These are phyloP conservation scores for Diabrotica balteata DNA, from an alignment of 2,888 invertebrate genomes.

Conservation along the genomic window DNA sequence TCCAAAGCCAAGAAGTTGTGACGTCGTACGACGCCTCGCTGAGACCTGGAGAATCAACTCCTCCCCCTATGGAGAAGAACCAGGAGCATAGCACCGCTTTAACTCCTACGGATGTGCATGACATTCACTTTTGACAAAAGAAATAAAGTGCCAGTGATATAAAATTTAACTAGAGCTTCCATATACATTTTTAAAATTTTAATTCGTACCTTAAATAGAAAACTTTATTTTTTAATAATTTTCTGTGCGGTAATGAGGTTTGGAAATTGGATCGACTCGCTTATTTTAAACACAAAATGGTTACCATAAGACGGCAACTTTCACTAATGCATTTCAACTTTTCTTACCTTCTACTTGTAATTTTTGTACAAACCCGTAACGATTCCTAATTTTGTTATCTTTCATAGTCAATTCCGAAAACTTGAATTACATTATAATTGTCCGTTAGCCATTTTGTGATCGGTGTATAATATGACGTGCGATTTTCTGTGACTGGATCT, in stretches of 20 bases:
- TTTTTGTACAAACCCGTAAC: too few species aligned
- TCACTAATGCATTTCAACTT: too few species aligned
- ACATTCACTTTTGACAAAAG: conserved; percentile 74
- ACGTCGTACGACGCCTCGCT: conserved; percentile 41
- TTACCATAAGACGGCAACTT: too few species aligned
- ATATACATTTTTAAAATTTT: conserved; percentile 35
- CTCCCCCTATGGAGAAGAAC: conserved; percentile 60
- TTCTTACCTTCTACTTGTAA: too few species aligned
- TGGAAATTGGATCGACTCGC: neutral
- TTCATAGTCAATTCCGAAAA: too few species aligned
- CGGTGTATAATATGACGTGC: too few species aligned
- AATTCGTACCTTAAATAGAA: conserved; percentile 40
- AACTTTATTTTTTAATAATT: conserved; percentile 32
- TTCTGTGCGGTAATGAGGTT: conserved; percentile 28
- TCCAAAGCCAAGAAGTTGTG: conserved; percentile 36
- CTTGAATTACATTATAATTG: too few species aligned
- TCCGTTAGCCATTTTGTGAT: too few species aligned
- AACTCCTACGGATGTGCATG: conserved; percentile 86
- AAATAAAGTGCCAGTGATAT: conserved; percentile 41
- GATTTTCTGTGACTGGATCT: too few species aligned
- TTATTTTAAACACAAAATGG: too few species aligned
- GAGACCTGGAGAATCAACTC: conserved; percentile 52
- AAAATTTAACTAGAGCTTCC: conserved; percentile 35
- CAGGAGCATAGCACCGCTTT: conserved; percentile 76
- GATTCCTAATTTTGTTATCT: too few species aligned